Evolutionary conservation across 2,113 vertebrate species (phyloP).

Genomic region (Passer domesticus): DNA sequence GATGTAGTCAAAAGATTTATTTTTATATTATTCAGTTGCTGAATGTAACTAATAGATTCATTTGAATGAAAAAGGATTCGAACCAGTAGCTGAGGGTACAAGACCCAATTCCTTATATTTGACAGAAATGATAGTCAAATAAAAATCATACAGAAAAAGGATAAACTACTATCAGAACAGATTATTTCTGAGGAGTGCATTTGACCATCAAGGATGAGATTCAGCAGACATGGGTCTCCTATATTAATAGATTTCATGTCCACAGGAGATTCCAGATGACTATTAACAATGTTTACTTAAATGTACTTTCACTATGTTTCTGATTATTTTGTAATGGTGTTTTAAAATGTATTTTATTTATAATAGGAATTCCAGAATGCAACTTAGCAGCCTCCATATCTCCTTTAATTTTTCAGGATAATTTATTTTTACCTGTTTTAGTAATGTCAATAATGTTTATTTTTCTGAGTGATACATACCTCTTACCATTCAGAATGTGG

Average conservation of each 20-base stretch:
- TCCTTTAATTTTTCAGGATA: background rate
- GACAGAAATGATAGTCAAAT: background rate
- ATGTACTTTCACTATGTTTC: background rate
- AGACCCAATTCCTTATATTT: background rate
- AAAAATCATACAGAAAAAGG: background rate
- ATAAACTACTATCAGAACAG: background rate
- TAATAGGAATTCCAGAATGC: background rate
- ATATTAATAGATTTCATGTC: background rate
- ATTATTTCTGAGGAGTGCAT: background rate
- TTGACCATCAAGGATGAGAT: background rate
- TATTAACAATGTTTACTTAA: background rate
- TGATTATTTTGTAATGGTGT: background rate
- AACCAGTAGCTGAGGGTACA: background rate
- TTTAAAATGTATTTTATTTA: background rate
- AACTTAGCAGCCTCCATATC: background rate
- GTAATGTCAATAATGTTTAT: background rate
- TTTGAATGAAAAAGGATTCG: background rate
- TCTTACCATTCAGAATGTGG: background rate
- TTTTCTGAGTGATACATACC: background rate
- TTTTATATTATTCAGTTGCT: background rate
- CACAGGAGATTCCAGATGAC: background rate
- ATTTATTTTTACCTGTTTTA: background rate
- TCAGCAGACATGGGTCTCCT: background rate
- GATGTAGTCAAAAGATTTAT: background rate
- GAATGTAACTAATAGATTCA: background rate